phyloP scores from a whole-genome alignment of 2,888 invertebrate species.

The Dasysyrphus albostriatus region DNA sequence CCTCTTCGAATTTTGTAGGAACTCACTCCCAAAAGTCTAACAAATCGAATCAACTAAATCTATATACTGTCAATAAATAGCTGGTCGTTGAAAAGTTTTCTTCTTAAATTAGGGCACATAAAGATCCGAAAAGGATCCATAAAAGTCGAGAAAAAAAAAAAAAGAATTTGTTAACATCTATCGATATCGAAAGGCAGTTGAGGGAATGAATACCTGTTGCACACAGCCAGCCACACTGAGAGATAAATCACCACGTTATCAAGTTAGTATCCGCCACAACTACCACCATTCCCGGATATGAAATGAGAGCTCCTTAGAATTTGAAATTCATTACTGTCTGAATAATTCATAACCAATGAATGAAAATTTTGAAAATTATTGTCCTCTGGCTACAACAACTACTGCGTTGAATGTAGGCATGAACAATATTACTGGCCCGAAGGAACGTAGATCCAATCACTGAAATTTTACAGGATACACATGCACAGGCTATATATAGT shows the following conservation, averaged over 20 bases:
- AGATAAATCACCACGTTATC: constrained; percentile 63
- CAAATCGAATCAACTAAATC: constrained; percentile 19
- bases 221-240: constrained; percentile 27
- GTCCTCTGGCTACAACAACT: constrained; percentile 45
- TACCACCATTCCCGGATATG: constrained; percentile 28
- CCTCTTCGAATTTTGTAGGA: not conserved
- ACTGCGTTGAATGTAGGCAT: not conserved
- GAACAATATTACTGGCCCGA: constrained; percentile 19
- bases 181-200: constrained; percentile 18
- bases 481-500: not conserved
- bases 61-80: constrained; percentile 14
- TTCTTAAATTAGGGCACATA: constrained; percentile 32
- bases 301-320: constrained; percentile 59
- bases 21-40: constrained; percentile 33
- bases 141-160: constrained; percentile 21
- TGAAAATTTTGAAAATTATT: constrained; percentile 67
- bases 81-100: constrained; percentile 34
- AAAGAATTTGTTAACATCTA: constrained; percentile 46
- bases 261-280: constrained; percentile 34
- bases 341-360: constrained; percentile 71
- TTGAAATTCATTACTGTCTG: constrained; percentile 70
- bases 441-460: constrained; percentile 56
- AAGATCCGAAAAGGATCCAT: constrained; percentile 50
- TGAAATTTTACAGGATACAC: constrained; percentile 5
- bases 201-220: constrained; percentile 62